Conservation (phyloP, 2,113 vertebrate genomes). For the Podocnemis expansa region DNA sequence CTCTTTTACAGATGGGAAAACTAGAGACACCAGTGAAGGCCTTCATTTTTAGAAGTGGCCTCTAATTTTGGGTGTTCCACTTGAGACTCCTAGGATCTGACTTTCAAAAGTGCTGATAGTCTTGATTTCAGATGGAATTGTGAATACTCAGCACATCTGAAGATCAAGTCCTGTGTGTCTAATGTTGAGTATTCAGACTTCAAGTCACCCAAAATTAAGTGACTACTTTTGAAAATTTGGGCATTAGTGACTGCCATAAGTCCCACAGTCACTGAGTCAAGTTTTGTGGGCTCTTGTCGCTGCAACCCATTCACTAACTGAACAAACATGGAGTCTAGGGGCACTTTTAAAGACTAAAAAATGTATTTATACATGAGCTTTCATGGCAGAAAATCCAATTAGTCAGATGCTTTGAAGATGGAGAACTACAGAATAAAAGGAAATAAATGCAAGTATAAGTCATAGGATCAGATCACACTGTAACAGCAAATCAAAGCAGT, state of each 20-base stretch:
- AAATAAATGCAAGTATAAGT: no score
- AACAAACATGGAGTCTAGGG: no score
- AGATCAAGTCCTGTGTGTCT: background rate
- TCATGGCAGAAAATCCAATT: no score
- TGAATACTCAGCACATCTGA: background rate
- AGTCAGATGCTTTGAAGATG: no score
- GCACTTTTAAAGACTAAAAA: no score
- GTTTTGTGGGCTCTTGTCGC: background rate
- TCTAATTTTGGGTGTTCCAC: background rate
- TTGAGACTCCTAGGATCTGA: fast-evolving
- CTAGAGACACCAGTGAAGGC: background rate
- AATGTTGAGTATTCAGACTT: background rate
- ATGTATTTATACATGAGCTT: no score
- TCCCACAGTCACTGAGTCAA: background rate
- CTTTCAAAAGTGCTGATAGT: background rate
- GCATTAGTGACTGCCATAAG: background rate
- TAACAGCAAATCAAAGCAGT: no score
- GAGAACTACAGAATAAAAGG: no score
- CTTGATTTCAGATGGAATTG: background rate
- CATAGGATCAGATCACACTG: no score
- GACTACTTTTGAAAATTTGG: background rate
- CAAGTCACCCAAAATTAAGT: background rate
- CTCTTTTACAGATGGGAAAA: background rate
- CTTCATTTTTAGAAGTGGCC: background rate
- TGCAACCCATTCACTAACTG: background rate